Conservation (phyloP, 2,888 invertebrate species). For the Actias luna region DNA sequence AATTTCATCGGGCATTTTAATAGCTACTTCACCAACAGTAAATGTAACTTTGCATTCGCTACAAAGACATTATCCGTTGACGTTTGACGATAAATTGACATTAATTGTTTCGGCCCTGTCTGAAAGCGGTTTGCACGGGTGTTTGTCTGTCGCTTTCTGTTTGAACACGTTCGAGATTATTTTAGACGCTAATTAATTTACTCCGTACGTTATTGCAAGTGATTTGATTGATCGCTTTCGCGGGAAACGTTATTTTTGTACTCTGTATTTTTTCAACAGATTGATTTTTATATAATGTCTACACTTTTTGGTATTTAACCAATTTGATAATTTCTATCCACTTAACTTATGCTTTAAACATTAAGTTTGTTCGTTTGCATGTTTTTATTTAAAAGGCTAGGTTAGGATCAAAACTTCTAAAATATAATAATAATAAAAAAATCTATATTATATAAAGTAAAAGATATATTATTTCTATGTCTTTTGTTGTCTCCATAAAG, state of each 20-base stretch:
- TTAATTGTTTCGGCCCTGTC: constrained; percentile 65
- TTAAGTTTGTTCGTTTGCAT: too few relatives aligned
- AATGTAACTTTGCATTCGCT: not conserved
- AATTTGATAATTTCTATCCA: too few relatives aligned
- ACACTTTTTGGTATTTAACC: too few relatives aligned
- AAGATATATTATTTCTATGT: too few relatives aligned
- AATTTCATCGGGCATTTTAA: not conserved
- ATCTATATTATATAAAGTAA: too few relatives aligned
- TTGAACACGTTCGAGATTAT: constrained; percentile 36
- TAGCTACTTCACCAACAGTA: not conserved
- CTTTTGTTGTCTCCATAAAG: too few relatives aligned
- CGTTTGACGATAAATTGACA: constrained; percentile 75
- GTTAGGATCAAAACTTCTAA: too few relatives aligned
- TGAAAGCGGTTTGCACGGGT: constrained; percentile 2
- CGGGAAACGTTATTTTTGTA: constrained; percentile 10
- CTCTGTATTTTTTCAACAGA: constrained; percentile 7
- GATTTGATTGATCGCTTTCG: constrained; percentile 52
- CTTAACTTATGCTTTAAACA: too few relatives aligned
- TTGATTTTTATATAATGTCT: not conserved
- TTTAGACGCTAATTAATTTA: constrained; percentile 64
- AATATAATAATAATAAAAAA: too few relatives aligned
- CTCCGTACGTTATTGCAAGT: constrained; percentile 51
- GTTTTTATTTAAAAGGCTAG: too few relatives aligned
- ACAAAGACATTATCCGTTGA: constrained; percentile 52
- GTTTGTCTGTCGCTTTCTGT: constrained; percentile 17